A percentile compares a stretch with the other conserved stretches of the same genome.
phyloP scores from a whole-genome alignment of 1,140 invertebrate genomes.

The Tetragonula clypearis region DNA sequence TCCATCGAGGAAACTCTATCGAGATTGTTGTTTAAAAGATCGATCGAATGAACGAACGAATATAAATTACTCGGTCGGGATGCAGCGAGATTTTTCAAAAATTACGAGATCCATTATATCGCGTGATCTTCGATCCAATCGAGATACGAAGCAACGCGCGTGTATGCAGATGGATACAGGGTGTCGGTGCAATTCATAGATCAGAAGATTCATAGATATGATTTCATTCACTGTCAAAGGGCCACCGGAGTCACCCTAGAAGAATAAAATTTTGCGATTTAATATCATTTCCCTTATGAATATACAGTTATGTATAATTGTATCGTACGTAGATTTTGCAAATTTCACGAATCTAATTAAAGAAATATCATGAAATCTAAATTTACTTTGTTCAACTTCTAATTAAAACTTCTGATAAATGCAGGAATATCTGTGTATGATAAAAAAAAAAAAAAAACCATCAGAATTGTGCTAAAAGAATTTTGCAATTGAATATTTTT shows the following conservation, averaged over 20 bases:
- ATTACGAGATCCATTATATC: neutral
- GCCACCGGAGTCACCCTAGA: conserved; percentile 82
- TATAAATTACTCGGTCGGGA: neutral
- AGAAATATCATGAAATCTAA: neutral
- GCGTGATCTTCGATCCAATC: conserved; percentile 57
- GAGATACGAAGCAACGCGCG: conserved; percentile 64
- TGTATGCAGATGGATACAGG: conserved; percentile 76
- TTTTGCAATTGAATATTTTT: no score
- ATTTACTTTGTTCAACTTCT: neutral
- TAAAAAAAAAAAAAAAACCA: no score
- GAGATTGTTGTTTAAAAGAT: neutral
- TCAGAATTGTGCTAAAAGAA: no score
- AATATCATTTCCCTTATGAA: rapidly evolving
- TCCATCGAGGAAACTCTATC: neutral
- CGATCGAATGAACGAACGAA: neutral
- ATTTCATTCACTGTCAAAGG: conserved; percentile 81
- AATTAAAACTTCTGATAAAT: neutral
- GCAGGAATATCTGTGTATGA: neutral
- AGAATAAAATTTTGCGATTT: neutral
- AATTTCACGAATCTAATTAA: neutral
- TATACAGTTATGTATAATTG: neutral
- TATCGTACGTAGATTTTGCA: neutral
- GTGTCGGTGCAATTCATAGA: conserved; percentile 73
- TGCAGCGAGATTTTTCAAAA: no score
- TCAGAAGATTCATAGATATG: conserved; percentile 73